Evolutionary conservation across 2,113 vertebrate genomes (phyloP).

Genomic region (Sigmodon hispidus): DNA sequence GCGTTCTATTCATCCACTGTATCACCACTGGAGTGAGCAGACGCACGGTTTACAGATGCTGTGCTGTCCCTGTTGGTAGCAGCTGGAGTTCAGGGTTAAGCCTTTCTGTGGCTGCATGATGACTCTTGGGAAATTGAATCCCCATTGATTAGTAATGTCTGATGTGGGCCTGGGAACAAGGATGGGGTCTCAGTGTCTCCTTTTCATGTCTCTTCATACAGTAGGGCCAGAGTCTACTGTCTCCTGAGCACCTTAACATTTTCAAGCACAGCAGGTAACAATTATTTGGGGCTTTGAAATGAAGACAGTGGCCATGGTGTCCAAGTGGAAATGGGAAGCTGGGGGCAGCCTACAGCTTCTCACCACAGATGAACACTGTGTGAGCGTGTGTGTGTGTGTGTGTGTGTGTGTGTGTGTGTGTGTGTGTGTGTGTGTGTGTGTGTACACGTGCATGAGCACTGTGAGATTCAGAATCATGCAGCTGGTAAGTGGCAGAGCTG

Average conservation of each 20-base stretch:
- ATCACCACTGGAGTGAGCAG: not conserved
- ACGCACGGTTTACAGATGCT: not conserved
- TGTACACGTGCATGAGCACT: no score
- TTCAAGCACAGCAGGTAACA: not conserved
- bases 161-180: not conserved
- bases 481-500: not conserved
- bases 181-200: accelerated
- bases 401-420: no score
- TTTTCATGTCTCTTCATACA: not conserved
- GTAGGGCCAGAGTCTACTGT: not conserved
- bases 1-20: not conserved
- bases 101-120: not conserved
- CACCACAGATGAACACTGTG: no score
- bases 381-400: not conserved
- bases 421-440: not conserved
- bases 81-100: not conserved
- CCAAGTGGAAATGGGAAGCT: not conserved
- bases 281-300: not conserved
- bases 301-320: not conserved
- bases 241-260: accelerated
- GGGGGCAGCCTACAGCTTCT: not conserved
- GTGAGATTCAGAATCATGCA: accelerated
- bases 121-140: not conserved
- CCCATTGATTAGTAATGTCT: not conserved
- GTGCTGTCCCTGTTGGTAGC: not conserved